These are phyloP conservation scores for Tetramorium bicarinatum DNA, from an alignment of 2,888 invertebrate genomes.

Conservation along the genomic window DNA sequence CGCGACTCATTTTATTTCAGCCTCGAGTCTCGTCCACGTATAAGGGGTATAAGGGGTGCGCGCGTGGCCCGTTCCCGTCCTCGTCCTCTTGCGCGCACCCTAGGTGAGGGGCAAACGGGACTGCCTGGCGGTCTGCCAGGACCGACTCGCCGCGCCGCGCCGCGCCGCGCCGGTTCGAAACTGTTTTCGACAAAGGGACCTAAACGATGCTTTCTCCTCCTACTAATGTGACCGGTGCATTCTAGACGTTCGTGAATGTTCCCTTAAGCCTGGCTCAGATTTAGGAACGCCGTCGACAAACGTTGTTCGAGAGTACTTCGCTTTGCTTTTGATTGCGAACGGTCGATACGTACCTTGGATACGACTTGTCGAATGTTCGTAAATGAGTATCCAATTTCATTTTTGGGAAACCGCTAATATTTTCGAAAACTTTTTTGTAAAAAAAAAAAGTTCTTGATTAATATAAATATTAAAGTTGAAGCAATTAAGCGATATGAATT, in stretches of 20 bases:
- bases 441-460: not conserved
- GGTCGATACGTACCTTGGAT: not conserved
- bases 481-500: not conserved
- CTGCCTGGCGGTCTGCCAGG: constrained; percentile 75
- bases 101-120: not conserved
- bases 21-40: constrained; percentile 48
- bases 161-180: constrained; percentile 74
- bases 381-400: not conserved
- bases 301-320: not conserved
- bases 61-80: constrained; percentile 38
- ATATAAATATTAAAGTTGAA: not conserved
- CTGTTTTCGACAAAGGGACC: constrained; percentile 81
- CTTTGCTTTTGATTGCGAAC: constrained; percentile 7
- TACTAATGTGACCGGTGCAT: constrained; percentile 52
- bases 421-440: not conserved
- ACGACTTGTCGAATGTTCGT: constrained; percentile 4
- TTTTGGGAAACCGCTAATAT: not conserved
- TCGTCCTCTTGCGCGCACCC: constrained; percentile 60
- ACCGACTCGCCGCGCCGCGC: constrained; percentile 66
- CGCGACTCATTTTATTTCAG: constrained; percentile 81
- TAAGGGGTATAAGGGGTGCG: constrained; percentile 17
- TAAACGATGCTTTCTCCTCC: constrained; percentile 79
- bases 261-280: constrained; percentile 33
- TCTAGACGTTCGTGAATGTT: constrained; percentile 31
- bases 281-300: not conserved